Conservation (phyloP, 2,113 vertebrate species). For the Lophochroa leadbeateri region DNA sequence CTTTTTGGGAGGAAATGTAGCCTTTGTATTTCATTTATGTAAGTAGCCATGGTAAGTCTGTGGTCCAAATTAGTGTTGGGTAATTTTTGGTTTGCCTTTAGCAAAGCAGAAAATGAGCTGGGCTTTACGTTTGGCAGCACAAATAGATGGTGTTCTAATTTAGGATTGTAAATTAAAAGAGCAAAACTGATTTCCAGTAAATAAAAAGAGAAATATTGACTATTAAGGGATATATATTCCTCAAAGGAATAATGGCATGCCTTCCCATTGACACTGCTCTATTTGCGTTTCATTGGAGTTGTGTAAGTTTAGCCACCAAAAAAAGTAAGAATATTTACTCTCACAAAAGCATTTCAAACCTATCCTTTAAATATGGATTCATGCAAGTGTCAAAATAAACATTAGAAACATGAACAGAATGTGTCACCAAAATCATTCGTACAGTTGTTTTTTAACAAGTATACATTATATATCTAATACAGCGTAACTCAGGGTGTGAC, state of each 20-base stretch:
- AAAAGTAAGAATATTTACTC: background rate
- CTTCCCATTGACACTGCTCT: background rate
- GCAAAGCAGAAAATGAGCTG: background rate
- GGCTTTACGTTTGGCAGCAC: background rate
- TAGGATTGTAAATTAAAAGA: background rate
- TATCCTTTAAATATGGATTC: background rate
- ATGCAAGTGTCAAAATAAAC: background rate
- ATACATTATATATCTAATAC: rapidly evolving
- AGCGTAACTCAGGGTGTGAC: too few species aligned
- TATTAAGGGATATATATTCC: background rate
- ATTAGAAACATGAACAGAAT: background rate
- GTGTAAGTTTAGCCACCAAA: background rate
- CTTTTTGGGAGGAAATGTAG: background rate
- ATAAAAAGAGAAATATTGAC: background rate
- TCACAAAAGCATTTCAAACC: background rate
- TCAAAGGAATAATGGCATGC: background rate
- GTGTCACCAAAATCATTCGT: background rate
- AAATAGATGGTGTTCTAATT: background rate
- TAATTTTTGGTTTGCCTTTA: background rate
- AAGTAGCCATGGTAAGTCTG: background rate
- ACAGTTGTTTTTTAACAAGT: background rate
- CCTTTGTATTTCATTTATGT: background rate
- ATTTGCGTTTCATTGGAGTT: background rate
- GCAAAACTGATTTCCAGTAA: background rate
- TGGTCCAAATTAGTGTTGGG: background rate